A percentile compares a stretch with the other conserved stretches of the same genome.
Evolutionary conservation across 2,797 vertebrate species (phyloP).

Genomic region (Luscinia luscinia): DNA sequence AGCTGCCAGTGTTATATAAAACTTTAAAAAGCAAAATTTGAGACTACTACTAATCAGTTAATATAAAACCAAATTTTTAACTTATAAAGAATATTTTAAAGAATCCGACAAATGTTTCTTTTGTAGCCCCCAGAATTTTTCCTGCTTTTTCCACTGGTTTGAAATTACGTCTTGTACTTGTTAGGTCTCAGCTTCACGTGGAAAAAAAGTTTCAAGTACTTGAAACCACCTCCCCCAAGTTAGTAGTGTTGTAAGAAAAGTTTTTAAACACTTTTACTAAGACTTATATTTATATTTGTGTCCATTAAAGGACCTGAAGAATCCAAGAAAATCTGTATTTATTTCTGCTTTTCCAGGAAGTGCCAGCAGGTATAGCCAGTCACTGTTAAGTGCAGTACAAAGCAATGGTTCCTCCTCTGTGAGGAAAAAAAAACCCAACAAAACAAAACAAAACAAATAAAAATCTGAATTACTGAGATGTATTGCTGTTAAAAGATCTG

Average conservation of each 20-base stretch:
- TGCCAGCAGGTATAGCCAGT: background rate
- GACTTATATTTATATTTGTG: background rate
- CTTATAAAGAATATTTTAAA: background rate
- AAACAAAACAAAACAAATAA: background rate
- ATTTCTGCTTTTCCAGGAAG: background rate
- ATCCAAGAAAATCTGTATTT: background rate
- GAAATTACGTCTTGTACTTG: background rate
- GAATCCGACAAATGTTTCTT: background rate
- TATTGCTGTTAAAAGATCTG: background rate
- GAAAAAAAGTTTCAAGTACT: background rate
- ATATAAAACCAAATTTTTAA: background rate
- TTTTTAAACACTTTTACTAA: background rate
- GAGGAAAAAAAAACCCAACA: background rate
- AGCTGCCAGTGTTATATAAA: background rate
- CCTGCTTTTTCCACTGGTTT: background rate
- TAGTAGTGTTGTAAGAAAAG: background rate
- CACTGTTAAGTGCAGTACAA: background rate
- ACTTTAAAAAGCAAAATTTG: background rate
- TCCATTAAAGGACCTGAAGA: background rate
- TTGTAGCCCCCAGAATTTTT: background rate
- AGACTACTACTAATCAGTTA: background rate
- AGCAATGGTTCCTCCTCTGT: background rate
- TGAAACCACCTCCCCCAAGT: accelerated
- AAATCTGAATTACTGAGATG: background rate
- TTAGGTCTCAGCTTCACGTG: background rate